Conservation (phyloP, 2,797 vertebrate genomes). For the Dipus sagitta region DNA sequence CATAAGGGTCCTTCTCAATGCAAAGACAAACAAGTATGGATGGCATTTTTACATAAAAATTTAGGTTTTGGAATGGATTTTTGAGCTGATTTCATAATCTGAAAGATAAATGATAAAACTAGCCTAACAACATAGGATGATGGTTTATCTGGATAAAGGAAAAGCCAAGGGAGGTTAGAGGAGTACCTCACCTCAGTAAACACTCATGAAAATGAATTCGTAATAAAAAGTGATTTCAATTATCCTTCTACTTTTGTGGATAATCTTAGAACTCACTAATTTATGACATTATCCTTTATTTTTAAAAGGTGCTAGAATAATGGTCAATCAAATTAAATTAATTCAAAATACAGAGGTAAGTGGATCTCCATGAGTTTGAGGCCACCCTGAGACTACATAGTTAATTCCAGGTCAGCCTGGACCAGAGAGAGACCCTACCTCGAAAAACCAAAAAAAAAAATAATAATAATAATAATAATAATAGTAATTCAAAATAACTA, state of each 20-base stretch:
- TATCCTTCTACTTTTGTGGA: not conserved
- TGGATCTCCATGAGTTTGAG: too few species aligned
- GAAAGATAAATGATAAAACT: not conserved
- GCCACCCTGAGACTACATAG: too few species aligned
- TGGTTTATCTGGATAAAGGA: constrained; percentile 3
- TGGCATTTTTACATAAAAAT: constrained; percentile 5
- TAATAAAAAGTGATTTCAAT: not conserved
- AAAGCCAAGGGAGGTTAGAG: not conserved
- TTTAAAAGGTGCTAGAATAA: not conserved
- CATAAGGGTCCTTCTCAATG: not conserved
- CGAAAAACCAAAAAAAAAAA: too few species aligned
- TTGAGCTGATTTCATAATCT: not conserved
- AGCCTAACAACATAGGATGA: not conserved
- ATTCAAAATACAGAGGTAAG: too few species aligned
- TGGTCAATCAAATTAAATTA: not conserved
- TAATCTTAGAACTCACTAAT: constrained; percentile 14
- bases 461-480: too few species aligned
- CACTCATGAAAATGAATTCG: not conserved
- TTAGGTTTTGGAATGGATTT: constrained; percentile 12
- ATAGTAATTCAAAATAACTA: not conserved
- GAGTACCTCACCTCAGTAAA: not conserved
- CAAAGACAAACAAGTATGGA: constrained; percentile 27
- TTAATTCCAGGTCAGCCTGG: too few species aligned
- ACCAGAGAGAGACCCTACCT: too few species aligned
- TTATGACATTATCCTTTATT: constrained; percentile 45